Base-by-base conservation (phyloP, 2,113 vertebrate genomes). In the Oxygymnocypris stewartii region DNA sequence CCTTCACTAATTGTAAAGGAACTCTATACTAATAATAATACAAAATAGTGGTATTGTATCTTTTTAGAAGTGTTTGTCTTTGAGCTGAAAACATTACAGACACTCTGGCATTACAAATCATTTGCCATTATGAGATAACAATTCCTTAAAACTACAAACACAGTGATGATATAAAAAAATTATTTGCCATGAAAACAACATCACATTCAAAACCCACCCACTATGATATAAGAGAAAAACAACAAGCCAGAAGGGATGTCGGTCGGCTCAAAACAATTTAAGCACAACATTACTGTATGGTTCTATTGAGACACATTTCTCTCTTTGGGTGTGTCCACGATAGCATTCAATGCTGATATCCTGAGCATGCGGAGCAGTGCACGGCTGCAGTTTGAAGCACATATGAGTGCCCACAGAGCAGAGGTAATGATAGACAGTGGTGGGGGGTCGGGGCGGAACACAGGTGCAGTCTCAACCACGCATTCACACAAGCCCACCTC, bases 391-490 rank as follows among this genome's bases (percentile, higher is more conserved):
- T 88, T 51, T 85, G 73, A 79, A 80, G 74, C 67, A 65, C 12
- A 67, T 74, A 59, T 79, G 67, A 79, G 67, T 73, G 77, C 88
- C 85, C 89, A 85, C 44, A 63, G 85, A 88, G 89, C 87, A 91
- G 79, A 87, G 80, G 87, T 88, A 91, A 73, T 76, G 82, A 90
- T 85, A 91, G 71, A 37, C 81, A n/a, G 63, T 57, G 40, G 35
- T n/a, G 59, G 54, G 81, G 69, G 51, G 75, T 47, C n/a, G n/a
- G n/a, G 69, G 80, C 85, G 87, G 82, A 84, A 87, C 51, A 90
- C 91, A 92, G 86, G 90, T 90, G 90, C 85, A 87, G 90, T 86
- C 80, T 76, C 84, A 81, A 89, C 89, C 87, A 16, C 86, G 90
- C 81, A 44, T 84, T 88, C 84, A 79, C 90, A 88, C 79, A 67